Evolutionary conservation across 1,140 invertebrate genomes (phyloP).

Genomic region (Protaetia brevitarsis): DNA sequence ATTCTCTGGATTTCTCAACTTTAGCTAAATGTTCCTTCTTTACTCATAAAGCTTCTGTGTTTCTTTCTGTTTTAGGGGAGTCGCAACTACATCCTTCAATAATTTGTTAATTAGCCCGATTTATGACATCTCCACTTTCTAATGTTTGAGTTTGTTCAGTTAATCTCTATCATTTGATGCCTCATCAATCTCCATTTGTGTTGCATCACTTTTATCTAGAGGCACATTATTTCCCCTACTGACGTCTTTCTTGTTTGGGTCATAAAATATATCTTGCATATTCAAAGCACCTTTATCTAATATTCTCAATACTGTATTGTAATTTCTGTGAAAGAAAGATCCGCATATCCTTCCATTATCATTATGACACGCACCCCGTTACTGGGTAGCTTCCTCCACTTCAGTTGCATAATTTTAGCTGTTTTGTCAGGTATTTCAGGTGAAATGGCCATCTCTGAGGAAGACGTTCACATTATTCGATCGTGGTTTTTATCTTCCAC

Average conservation of each 20-base stretch:
- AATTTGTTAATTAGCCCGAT: background rate
- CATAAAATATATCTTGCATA: slow-evolving; percentile 6
- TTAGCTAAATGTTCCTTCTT: background rate
- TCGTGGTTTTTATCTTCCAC: slow-evolving; percentile 18
- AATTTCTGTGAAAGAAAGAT: background rate
- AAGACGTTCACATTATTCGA: slow-evolving; percentile 19
- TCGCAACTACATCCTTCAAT: slow-evolving; percentile 3
- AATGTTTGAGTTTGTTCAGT: background rate
- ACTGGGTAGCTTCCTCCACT: slow-evolving; percentile 7
- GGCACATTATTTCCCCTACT: background rate
- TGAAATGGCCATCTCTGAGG: background rate
- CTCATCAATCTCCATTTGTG: background rate
- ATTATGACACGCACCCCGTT: background rate
- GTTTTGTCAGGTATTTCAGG: slow-evolving; percentile 23
- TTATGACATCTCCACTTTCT: background rate
- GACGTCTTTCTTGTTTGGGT: background rate
- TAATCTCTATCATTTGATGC: background rate
- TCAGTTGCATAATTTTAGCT: slow-evolving; percentile 24
- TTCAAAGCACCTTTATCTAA: slow-evolving; percentile 7
- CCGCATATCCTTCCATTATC: background rate
- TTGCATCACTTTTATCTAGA: background rate
- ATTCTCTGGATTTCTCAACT: background rate
- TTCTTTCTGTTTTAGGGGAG: background rate
- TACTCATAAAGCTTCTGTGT: slow-evolving; percentile 5
- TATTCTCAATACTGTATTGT: slow-evolving; percentile 4